Evolutionary conservation across 2,888 invertebrate species (phyloP), one percentile per base, ranked within the genome.

Genomic region (Coelinius sp.): DNA sequence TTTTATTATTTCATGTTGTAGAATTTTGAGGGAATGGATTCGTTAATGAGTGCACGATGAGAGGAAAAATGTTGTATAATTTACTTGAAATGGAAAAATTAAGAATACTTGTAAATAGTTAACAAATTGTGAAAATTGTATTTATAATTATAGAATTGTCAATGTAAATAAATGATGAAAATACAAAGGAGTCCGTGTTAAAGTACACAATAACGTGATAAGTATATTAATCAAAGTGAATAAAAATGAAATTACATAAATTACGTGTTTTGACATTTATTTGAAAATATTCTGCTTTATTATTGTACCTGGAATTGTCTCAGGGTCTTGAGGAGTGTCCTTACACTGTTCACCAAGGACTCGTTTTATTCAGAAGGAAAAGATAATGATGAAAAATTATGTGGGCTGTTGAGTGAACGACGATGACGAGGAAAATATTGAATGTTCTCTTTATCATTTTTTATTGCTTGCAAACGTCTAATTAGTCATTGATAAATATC

Each of bases 161-260:
- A 17, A 10, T 63, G 41, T 78, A 78, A 76, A 84, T 84, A 83
- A 77, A 81, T 41, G n/a, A 44, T 41, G 41, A 41, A 63, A 44
- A 63, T 63, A 63, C 31, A 59, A 4, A 31, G 78, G 73, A 78
- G 73, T 78, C 81, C 78, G 78, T 83, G 79, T n/a, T 85, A 83
- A 59, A 82, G 83, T 77, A 77, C 78, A 82, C 83, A 83, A 84
- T 82, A 82, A 84, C 82, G 84, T 84, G 84, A 85, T 83, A 83
- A 79, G 78, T 22, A 63, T 63, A 79, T 82, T 83, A 85, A 84
- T 83, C 22, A 71, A 66, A 82, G 77, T 77, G 77, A 80, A 82
- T 84, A 46, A 71, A 67, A 82, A 78, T 76, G 77, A 80, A 82
- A 84, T 82, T 81, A 83, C 82, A 68, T 81, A 81, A 70, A 76